Conservation (phyloP, 37 sponge, comb jelly and placozoan genomes). For the Diacarnus erythraeanus region DNA sequence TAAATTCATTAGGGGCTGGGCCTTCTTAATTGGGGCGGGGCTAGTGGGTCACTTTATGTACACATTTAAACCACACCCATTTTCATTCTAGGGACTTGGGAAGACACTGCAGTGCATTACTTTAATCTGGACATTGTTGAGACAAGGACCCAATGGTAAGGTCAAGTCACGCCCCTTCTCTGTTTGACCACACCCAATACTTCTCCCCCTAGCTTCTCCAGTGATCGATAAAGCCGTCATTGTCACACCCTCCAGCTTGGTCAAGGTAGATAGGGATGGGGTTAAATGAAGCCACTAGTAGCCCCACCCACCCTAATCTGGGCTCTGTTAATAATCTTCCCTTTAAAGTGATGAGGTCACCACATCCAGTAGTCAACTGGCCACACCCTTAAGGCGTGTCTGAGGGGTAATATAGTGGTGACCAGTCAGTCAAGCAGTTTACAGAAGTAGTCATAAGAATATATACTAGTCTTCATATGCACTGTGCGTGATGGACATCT, state of each 20-base stretch:
- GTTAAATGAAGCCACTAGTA: too few species aligned
- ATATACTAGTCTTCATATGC: too few species aligned
- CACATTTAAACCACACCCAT: not conserved
- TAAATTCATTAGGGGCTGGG: too few species aligned
- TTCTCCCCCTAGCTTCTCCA: not conserved
- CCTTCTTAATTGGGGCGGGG: too few species aligned
- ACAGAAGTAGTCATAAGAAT: too few species aligned
- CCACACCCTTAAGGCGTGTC: too few species aligned
- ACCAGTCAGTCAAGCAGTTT: too few species aligned
- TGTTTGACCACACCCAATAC: not conserved
- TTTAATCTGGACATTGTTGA: slow-evolving; percentile 91
- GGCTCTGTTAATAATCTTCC: too few species aligned
- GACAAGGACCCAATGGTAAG: slow-evolving; percentile 69
- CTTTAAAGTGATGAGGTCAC: too few species aligned
- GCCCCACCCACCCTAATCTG: not conserved
- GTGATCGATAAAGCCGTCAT: slow-evolving; percentile 77
- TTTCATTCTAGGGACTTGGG: slow-evolving; percentile 77
- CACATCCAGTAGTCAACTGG: too few species aligned
- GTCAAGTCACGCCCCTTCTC: not conserved
- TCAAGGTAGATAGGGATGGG: slow-evolving; percentile 92
- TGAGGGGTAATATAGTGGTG: too few species aligned
- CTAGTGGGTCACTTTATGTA: not conserved
- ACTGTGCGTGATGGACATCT: too few species aligned
- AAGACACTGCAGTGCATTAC: slow-evolving; percentile 98
- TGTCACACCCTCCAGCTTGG: slow-evolving; percentile 95